Evolutionary conservation across 2,888 invertebrate genomes (phyloP).

Genomic region (Calliphora vomitoria): DNA sequence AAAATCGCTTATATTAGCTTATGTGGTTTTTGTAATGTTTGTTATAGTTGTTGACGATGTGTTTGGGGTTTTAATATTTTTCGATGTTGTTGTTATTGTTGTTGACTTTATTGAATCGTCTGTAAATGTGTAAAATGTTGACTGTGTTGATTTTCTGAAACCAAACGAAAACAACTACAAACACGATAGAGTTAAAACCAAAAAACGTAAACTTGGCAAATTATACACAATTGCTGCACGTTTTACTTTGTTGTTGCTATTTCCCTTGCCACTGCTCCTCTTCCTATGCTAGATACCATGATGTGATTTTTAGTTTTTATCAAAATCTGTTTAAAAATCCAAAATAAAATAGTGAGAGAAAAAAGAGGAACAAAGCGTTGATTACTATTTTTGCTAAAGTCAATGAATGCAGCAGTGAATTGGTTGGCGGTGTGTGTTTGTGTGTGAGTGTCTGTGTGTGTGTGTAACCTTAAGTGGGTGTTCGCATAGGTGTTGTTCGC

Average conservation of each 20-base stretch:
- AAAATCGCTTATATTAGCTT: conserved; percentile 70
- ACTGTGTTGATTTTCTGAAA: conserved; percentile 51
- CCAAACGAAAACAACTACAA: neutral
- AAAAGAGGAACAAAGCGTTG: conserved; percentile 58
- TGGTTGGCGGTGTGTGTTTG: conserved; percentile 2
- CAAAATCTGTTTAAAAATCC: conserved; percentile 38
- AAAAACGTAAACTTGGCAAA: conserved; percentile 66
- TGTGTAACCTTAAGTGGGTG: conserved; percentile 18
- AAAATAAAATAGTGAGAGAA: conserved; percentile 13
- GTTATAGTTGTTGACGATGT: conserved; percentile 67
- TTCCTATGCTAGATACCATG: neutral
- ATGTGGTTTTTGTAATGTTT: conserved; percentile 68
- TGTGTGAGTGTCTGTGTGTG: no score
- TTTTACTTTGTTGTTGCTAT: conserved; percentile 56
- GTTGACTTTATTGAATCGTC: conserved; percentile 57
- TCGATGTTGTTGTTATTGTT: conserved; percentile 22
- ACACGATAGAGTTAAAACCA: conserved; percentile 42
- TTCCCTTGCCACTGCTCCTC: conserved; percentile 13
- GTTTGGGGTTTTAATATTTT: conserved; percentile 51
- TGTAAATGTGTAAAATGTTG: conserved; percentile 49
- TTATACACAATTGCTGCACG: conserved; percentile 72
- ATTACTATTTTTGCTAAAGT: conserved; percentile 63
- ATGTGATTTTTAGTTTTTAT: conserved; percentile 56
- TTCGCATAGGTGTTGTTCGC: neutral
- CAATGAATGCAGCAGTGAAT: no score